These are phyloP conservation scores for Philaethria dido DNA, from an alignment of 2,888 invertebrate species.

Conservation along the genomic window DNA sequence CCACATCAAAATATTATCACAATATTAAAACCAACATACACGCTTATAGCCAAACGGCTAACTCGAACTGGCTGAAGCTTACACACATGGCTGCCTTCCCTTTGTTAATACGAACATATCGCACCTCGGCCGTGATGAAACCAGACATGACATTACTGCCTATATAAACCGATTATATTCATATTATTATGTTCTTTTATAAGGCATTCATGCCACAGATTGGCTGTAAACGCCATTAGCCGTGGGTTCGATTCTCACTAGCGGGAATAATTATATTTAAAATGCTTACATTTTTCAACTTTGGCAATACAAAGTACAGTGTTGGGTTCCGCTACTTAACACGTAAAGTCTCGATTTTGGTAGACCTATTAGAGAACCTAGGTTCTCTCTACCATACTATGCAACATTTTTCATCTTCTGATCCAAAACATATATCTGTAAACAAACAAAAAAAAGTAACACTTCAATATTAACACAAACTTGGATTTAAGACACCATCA, in stretches of 20 bases:
- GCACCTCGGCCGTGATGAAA: slow-evolving; percentile 19
- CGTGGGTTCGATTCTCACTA: no score
- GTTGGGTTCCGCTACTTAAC: no score
- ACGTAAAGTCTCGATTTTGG: no score
- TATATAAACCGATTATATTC: slow-evolving; percentile 13
- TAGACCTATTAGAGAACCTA: no score
- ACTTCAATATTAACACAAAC: not conserved
- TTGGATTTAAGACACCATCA: not conserved
- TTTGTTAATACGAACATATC: slow-evolving; percentile 24
- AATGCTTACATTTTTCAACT: no score
- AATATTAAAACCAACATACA: not conserved
- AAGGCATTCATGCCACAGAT: no score
- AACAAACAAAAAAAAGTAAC: not conserved
- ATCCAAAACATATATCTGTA: not conserved
- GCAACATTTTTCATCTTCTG: not conserved
- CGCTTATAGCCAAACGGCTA: slow-evolving; percentile 2
- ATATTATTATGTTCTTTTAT: not conserved
- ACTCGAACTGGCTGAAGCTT: slow-evolving; percentile 17
- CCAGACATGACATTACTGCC: slow-evolving; percentile 16
- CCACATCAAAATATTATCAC: no score
- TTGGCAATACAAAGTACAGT: no score
- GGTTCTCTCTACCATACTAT: no score
- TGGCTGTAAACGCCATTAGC: no score
- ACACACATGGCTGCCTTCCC: slow-evolving; percentile 22
- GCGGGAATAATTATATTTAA: no score